These are phyloP conservation scores for Zeugodacus cucurbitae DNA, from an alignment of 1,140 invertebrate genomes.

Conservation along the genomic window DNA sequence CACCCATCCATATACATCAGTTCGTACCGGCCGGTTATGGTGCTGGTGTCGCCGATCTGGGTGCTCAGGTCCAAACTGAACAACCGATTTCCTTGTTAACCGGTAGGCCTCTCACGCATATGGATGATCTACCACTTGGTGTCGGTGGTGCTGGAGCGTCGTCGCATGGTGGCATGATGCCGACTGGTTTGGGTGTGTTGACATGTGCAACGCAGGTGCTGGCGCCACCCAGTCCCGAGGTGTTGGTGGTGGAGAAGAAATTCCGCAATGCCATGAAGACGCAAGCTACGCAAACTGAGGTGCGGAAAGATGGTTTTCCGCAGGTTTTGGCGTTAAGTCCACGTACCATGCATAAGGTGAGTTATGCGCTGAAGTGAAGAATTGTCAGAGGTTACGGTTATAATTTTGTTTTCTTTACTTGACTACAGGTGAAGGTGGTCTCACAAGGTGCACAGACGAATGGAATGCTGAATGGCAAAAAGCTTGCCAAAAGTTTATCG, in stretches of 20 bases:
- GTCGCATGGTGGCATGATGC: neutral
- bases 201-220: neutral
- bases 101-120: constrained; percentile 15
- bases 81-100: constrained; percentile 40
- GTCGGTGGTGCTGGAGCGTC: neutral
- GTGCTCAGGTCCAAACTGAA: constrained; percentile 36
- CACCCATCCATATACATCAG: constrained; percentile 58
- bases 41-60: neutral
- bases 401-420: neutral
- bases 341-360: constrained; percentile 73
- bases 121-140: constrained; percentile 33
- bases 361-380: neutral
- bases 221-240: constrained; percentile 56
- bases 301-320: constrained; percentile 75
- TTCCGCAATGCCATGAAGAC: constrained; percentile 89
- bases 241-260: constrained; percentile 74
- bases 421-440: constrained; percentile 82
- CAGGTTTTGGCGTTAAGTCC: constrained; percentile 83
- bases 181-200: neutral
- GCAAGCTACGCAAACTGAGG: constrained; percentile 92
- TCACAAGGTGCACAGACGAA: constrained; percentile 91
- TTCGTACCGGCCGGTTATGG: constrained; percentile 40
- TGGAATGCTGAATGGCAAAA: constrained; percentile 76
- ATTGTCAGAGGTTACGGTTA: neutral
- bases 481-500: constrained; percentile 85